Conservation (phyloP, 1,140 invertebrate genomes). For the Anthonomus grandis region DNA sequence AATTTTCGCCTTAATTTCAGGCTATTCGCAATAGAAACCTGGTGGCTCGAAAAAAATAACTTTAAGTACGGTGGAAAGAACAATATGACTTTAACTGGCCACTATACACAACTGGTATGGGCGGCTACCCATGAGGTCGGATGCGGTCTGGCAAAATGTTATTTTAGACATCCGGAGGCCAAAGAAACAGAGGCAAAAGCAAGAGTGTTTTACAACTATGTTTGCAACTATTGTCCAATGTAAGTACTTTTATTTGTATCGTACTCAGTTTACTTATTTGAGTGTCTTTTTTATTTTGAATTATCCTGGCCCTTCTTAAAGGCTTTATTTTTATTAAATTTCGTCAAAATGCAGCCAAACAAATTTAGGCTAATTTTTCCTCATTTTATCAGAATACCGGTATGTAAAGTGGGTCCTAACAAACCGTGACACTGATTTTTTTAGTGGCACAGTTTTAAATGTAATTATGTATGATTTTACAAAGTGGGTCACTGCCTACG, state of each 20-base stretch:
- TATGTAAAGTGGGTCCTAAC: too few species aligned
- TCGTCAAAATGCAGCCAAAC: too few species aligned
- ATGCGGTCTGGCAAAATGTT: constrained; percentile 71
- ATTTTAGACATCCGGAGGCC: constrained; percentile 24
- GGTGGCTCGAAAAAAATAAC: constrained; percentile 72
- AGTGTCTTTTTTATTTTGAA: background rate
- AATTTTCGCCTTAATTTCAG: too few species aligned
- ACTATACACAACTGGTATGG: constrained; percentile 85
- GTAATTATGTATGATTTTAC: too few species aligned
- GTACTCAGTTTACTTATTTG: background rate
- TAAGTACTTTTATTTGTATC: constrained; percentile 57
- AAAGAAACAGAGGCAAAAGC: constrained; percentile 47
- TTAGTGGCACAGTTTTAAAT: too few species aligned
- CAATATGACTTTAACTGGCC: constrained; percentile 65
- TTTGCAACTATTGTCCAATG: constrained; percentile 87
- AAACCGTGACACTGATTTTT: too few species aligned
- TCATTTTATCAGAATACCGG: too few species aligned
- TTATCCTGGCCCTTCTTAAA: background rate
- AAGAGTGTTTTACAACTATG: constrained; percentile 72
- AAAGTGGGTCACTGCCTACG: too few species aligned
- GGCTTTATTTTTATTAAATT: too few species aligned
- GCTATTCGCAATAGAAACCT: constrained; percentile 76
- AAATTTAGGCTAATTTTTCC: too few species aligned
- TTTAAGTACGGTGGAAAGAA: constrained; percentile 69
- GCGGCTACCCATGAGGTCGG: constrained; percentile 73